Conservation (phyloP, 2,113 vertebrate species). For the Zonotrichia leucophrys region DNA sequence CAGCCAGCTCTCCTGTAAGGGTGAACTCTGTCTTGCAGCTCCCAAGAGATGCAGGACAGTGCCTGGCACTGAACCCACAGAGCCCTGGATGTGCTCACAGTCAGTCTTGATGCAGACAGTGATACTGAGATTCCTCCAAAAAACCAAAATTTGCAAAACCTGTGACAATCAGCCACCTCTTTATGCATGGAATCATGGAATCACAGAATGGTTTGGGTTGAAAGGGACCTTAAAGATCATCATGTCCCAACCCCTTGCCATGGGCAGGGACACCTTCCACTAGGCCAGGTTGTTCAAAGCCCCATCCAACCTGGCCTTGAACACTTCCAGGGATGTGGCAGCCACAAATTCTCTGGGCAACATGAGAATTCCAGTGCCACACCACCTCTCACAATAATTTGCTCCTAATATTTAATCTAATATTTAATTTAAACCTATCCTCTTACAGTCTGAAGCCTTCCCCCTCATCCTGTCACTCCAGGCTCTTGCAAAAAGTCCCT, state of each 20-base stretch:
- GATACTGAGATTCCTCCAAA: neutral
- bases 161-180: neutral
- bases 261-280: neutral
- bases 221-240: neutral
- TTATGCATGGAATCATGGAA: neutral
- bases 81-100: neutral
- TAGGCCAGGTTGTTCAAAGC: neutral
- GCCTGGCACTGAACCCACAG: neutral
- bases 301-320: neutral
- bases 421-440: neutral
- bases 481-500: neutral
- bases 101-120: neutral
- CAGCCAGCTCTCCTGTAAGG: neutral
- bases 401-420: neutral
- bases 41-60: fast-evolving
- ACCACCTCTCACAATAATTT: neutral
- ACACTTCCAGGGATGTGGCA: neutral
- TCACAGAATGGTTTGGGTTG: neutral
- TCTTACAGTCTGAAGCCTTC: neutral
- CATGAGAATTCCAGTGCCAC: neutral
- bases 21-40: fast-evolving
- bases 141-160: neutral
- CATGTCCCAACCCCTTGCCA: fast-evolving
- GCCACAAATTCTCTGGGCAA: neutral
- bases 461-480: neutral